These are phyloP conservation scores for Formica selysi DNA, from an alignment of 1,140 invertebrate genomes.

Conservation along the genomic window DNA sequence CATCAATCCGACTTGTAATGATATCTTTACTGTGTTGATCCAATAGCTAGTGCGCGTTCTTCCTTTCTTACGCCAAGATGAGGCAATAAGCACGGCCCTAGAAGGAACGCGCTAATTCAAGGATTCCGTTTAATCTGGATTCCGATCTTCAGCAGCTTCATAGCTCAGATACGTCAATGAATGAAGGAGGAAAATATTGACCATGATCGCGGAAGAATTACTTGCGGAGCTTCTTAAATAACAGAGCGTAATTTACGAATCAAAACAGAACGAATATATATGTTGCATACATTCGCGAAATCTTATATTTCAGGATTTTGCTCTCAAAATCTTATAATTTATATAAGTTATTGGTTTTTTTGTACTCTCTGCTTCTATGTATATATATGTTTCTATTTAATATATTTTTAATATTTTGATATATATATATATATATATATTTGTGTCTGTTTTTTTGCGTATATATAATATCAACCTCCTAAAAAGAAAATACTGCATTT, in stretches of 20 bases:
- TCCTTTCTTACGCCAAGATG: conserved; percentile 2
- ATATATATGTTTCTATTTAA: neutral
- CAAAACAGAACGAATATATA: neutral
- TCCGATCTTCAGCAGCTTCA: conserved; percentile 34
- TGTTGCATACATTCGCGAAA: neutral
- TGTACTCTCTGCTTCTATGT: neutral
- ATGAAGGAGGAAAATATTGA: conserved; percentile 46
- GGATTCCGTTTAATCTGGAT: conserved; percentile 60
- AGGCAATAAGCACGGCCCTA: conserved; percentile 38
- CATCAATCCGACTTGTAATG: conserved; percentile 8
- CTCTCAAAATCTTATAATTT: neutral
- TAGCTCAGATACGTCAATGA: conserved; percentile 24
- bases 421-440: neutral
- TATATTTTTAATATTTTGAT: no score
- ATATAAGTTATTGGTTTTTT: neutral
- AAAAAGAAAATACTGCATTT: neutral
- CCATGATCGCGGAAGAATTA: conserved; percentile 8
- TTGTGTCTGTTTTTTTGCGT: no score
- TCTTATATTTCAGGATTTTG: no score
- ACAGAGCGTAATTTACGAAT: neutral
- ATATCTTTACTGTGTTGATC: conserved; percentile 33
- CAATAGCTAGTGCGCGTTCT: neutral
- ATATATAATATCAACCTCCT: neutral
- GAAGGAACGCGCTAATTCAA: conserved; percentile 48
- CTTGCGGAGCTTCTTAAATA: conserved; percentile 16